Evolutionary conservation across 2,797 vertebrate genomes (phyloP).

Genomic region (Rhinoraja longicauda): DNA sequence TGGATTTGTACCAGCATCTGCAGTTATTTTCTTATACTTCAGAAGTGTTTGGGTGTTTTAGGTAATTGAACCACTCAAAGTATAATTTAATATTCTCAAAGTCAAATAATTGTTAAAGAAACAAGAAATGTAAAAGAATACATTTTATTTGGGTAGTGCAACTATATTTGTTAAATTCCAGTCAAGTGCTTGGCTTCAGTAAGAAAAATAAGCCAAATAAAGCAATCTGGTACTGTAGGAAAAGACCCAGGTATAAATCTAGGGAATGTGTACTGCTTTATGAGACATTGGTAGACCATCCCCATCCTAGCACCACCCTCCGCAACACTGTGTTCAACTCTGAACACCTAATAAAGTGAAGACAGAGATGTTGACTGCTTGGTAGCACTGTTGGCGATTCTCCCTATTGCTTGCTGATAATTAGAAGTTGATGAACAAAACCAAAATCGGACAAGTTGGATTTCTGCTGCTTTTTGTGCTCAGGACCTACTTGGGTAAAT

Average conservation of each 20-base stretch:
- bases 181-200: neutral
- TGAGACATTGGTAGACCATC: neutral
- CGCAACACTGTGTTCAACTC: neutral
- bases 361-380: neutral
- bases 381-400: neutral
- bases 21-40: too few relatives aligned
- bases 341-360: neutral
- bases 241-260: neutral
- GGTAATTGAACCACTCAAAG: neutral
- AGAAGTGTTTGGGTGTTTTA: neutral
- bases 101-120: slow-evolving; percentile 9
- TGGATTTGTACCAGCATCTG: too few relatives aligned
- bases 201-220: neutral
- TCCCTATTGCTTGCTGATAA: too few relatives aligned
- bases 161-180: neutral
- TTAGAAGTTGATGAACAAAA: too few relatives aligned
- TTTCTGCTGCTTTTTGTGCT: neutral
- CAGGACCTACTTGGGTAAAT: neutral
- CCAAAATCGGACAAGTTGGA: neutral
- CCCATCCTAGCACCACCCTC: neutral
- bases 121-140: neutral
- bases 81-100: neutral
- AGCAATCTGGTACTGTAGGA: neutral
- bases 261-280: neutral
- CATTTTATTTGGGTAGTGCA: neutral